Conservation (phyloP, 1,140 invertebrate species). For the Saxidomus purpurata region DNA sequence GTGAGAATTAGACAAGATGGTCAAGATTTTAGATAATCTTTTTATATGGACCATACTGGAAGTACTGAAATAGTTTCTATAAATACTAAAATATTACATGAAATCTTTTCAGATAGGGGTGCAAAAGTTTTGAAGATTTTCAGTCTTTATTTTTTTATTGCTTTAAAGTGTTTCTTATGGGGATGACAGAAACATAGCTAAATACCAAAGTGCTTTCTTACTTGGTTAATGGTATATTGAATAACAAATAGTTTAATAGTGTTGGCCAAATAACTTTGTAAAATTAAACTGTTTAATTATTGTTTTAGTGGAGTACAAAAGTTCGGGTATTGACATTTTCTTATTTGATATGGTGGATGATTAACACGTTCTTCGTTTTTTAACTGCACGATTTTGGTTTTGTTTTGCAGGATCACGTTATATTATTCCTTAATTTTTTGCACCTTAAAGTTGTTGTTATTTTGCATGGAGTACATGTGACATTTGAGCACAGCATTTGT, state of each 20-base stretch:
- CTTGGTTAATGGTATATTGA: no score
- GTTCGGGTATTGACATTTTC: not conserved
- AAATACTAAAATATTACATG: not conserved
- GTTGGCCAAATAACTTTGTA: not conserved
- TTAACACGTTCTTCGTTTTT: not conserved
- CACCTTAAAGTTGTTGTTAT: no score
- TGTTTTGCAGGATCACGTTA: no score
- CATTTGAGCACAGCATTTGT: no score
- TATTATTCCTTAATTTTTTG: no score
- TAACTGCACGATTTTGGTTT: not conserved
- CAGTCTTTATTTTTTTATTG: no score
- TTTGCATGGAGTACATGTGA: no score
- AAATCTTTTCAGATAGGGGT: no score
- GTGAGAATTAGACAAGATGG: not conserved
- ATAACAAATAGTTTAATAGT: no score
- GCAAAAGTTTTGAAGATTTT: no score
- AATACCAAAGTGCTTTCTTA: not conserved
- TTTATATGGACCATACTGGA: not conserved
- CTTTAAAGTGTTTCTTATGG: not conserved
- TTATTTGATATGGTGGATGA: slow-evolving; percentile 11
- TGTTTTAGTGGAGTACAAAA: slow-evolving; percentile 16
- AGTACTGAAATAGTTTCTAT: not conserved
- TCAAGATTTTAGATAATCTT: no score
- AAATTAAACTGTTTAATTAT: no score
- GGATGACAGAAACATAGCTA: not conserved